These are phyloP conservation scores for Phaenicophaeus curvirostris DNA, from an alignment of 2,797 vertebrate species.

Conservation along the genomic window DNA sequence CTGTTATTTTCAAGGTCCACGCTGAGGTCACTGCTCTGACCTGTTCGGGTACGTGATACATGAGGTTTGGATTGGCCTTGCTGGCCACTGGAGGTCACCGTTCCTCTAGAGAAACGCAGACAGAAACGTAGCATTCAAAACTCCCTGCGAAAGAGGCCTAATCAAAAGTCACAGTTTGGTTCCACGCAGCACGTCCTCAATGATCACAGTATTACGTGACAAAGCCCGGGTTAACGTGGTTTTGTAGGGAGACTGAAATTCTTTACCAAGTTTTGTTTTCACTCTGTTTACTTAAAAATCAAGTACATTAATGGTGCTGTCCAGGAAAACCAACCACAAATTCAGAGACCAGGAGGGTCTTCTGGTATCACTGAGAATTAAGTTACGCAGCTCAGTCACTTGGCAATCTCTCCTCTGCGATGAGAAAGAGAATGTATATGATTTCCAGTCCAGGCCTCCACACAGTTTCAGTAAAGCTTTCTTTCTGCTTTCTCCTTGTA, in stretches of 20 bases:
- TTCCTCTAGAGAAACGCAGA: constrained; percentile 2
- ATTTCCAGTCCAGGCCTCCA: no score
- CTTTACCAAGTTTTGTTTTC: not conserved
- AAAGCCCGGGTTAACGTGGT: not conserved
- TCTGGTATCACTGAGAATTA: no score
- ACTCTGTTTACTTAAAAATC: not conserved
- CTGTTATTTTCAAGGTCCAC: no score
- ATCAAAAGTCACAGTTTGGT: not conserved
- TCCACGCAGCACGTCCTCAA: not conserved
- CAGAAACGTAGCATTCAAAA: not conserved
- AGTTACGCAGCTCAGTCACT: no score
- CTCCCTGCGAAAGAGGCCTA: not conserved
- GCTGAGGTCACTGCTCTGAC: not conserved
- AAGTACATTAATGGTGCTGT: not conserved
- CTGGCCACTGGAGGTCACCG: constrained; percentile 20
- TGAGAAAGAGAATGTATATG: no score
- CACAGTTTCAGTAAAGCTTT: no score
- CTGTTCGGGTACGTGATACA: not conserved
- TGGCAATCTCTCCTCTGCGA: no score
- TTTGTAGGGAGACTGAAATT: not conserved
- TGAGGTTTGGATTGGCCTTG: not conserved
- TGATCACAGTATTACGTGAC: not conserved
- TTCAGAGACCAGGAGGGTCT: no score
- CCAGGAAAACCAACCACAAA: no score
- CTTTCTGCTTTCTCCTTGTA: no score